These are phyloP conservation scores for Anseranas semipalmata DNA, from an alignment of 2,113 vertebrate genomes.

Conservation along the genomic window DNA sequence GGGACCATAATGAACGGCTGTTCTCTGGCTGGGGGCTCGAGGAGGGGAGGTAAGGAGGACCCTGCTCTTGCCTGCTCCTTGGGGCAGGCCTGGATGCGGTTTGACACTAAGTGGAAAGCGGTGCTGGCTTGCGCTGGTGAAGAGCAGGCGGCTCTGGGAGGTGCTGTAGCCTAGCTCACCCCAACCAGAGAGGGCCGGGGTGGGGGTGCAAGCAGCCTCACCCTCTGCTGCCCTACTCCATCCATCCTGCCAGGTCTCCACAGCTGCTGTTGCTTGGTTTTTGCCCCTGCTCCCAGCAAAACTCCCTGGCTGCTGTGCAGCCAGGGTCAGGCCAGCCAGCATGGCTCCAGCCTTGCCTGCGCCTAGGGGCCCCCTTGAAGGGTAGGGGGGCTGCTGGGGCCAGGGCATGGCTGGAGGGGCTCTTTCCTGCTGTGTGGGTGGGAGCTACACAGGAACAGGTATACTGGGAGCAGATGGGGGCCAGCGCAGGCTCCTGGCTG, in stretches of 20 bases:
- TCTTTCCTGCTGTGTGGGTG: neutral
- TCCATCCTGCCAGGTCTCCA: neutral
- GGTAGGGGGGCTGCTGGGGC: neutral
- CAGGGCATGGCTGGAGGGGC: neutral
- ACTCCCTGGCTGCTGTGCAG: constrained; percentile 59
- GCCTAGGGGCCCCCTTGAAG: neutral
- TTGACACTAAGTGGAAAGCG: neutral
- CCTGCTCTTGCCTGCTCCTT: neutral
- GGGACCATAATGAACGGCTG: constrained; percentile 53
- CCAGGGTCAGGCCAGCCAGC: neutral
- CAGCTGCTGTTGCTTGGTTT: neutral
- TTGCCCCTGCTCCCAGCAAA: neutral
- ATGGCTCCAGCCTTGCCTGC: constrained; percentile 5
- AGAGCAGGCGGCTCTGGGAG: neutral
- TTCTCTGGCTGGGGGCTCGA: constrained; percentile 53
- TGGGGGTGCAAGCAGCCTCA: neutral
- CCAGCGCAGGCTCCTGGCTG: neutral
- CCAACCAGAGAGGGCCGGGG: neutral
- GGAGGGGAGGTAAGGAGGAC: neutral
- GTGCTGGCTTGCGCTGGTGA: neutral
- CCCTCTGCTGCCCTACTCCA: neutral
- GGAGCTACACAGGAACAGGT: neutral
- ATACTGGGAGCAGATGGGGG: neutral
- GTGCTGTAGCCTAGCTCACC: neutral
- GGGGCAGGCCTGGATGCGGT: neutral